Evolutionary conservation across 2,888 invertebrate genomes (phyloP), one percentile per base, ranked within the genome.

Genomic region (Horisme vitalbata): DNA sequence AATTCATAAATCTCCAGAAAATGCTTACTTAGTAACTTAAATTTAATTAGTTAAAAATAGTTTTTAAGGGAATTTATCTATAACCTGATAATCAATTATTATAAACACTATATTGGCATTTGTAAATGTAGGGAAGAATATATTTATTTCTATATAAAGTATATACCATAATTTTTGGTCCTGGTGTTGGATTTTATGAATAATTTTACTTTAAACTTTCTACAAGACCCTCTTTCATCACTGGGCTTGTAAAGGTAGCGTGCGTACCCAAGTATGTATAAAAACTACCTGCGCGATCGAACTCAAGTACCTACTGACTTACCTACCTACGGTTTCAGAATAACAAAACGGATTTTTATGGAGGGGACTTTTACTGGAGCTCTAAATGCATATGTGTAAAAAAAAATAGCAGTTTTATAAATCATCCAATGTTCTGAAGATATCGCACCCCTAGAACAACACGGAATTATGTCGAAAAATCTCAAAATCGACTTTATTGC

Each of bases 261-360:
- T 31, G 26, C 34, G 14, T 28, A 20, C n/a, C 47, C 13, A 52
- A 32, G 33, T 51, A 21, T 36, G 62, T 58, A 41, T 60, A 9
- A 30, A 13, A 28, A 37, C 62, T 75, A 75, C 78, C 79, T 79
- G 74, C 55, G 48, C 59, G 43, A 45, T 46, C 48, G 43, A 28
- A 9, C 23, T 21, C 7, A 43, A 41, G 50, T 52, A 57, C 59
- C 59, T 52, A 46, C 6, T 18, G 5, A 18, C 52, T 49, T 47
- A 41, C 57, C 54, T 59, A 71, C 71, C 67, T 51, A 52, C 55
- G 34, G 11, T 31, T 44, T 53, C 52, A 49, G 75, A 77, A 77
- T 79, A 71, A 63, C 69, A 71, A 73, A 69, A 61, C 47, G 37
- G 46, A 58, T 57, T 65, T 63, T 57, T 43, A 28, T 57, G 55